A percentile compares a stretch with the other conserved stretches of the same genome.
Conservation (phyloP, 2,888 invertebrate species). For the Cerastis rubricosa region DNA sequence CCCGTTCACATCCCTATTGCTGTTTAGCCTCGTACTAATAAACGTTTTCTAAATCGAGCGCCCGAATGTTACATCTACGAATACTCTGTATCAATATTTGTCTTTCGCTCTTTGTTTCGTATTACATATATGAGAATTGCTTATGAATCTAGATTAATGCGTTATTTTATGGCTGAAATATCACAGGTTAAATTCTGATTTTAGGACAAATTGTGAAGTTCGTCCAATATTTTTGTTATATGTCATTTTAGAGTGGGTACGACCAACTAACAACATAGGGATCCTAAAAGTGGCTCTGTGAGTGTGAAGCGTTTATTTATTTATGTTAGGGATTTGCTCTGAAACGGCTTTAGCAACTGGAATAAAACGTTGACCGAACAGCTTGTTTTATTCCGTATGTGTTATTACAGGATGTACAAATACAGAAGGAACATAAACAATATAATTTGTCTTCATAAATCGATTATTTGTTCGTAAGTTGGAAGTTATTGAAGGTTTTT, state of each 20-base stretch:
- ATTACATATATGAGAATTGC: conserved; percentile 23
- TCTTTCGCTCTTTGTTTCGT: conserved; percentile 36
- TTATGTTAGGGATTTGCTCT: conserved; percentile 44
- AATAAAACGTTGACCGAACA: conserved; percentile 41
- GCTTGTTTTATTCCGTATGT: conserved; percentile 27
- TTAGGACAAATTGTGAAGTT: conserved; percentile 15
- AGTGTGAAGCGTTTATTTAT: conserved; percentile 44
- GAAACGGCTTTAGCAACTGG: conserved; percentile 33
- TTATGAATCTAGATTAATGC: conserved; percentile 42
- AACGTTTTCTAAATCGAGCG: conserved; percentile 70
- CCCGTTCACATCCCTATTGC: conserved; percentile 67
- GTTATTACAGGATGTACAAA: conserved; percentile 19
- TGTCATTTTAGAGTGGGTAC: conserved; percentile 31
- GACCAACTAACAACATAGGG: conserved; percentile 22
- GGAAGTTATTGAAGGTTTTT: neutral
- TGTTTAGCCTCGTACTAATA: conserved; percentile 72
- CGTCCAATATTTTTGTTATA: conserved; percentile 35
- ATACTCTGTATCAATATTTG: conserved; percentile 48
- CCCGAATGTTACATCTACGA: conserved; percentile 58
- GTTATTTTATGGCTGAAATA: conserved; percentile 12
- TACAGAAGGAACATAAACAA: neutral
- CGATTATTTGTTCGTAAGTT: neutral
- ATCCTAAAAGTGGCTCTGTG: conserved; percentile 6
- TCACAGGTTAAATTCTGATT: conserved; percentile 17
- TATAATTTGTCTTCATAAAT: neutral